Evolutionary conservation across 23 tunicate genomes (phyloP).

Genomic region (Ciona savignyi): DNA sequence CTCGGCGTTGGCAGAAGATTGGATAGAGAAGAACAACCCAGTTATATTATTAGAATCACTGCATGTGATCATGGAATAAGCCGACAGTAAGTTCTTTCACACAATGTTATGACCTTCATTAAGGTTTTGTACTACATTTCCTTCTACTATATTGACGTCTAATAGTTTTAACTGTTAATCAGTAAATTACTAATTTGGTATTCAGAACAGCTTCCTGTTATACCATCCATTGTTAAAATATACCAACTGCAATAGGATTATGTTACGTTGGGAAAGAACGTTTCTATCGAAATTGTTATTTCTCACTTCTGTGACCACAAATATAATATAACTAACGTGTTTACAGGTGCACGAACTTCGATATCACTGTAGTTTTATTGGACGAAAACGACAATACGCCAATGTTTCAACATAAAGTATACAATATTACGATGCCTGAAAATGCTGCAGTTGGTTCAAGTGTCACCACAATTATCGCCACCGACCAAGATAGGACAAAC

Average conservation of each 20-base stretch:
- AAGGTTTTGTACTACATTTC: no score
- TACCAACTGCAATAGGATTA: no score
- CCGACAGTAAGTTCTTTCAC: slow-evolving; percentile 30
- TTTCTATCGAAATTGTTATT: no score
- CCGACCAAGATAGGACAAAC: slow-evolving; percentile 23
- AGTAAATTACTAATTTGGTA: no score
- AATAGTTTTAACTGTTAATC: no score
- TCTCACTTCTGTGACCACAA: no score
- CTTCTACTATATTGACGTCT: no score
- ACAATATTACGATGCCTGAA: slow-evolving; percentile 22
- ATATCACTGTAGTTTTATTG: slow-evolving; percentile 21
- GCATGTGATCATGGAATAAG: slow-evolving; percentile 57
- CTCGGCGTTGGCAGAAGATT: slow-evolving; percentile 14
- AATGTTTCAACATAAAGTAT: slow-evolving; percentile 5
- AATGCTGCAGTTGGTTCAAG: slow-evolving; percentile 22
- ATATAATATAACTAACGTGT: no score
- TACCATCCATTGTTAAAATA: no score
- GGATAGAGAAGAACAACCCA: slow-evolving; percentile 29
- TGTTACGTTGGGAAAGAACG: no score
- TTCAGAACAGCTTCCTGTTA: no score
- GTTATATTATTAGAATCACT: slow-evolving; percentile 19
- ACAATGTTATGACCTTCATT: no score
- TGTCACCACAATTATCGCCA: slow-evolving; percentile 48
- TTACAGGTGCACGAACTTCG: slow-evolving; percentile 45
- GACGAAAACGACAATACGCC: slow-evolving; percentile 65